Evolutionary conservation across 2,888 invertebrate genomes (phyloP), one percentile per base, ranked within the genome.

Genomic region (Rotaria macrura): DNA sequence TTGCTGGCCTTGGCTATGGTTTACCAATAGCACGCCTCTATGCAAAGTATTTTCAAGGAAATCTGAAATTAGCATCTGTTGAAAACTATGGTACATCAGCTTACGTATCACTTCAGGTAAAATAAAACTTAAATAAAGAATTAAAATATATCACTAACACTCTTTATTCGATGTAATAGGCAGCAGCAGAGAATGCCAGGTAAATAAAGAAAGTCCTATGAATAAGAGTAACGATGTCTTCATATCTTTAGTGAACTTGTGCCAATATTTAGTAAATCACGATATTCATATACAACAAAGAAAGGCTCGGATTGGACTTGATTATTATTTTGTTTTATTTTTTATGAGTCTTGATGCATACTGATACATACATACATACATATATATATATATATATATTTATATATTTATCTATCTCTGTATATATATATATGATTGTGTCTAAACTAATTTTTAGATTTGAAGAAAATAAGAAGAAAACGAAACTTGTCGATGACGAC

Each of bases 71-170:
- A 20, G 93, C 95, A 88, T 96, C 98, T 1, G 95, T 95, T 90
- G 98, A 99, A 90, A 98, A 99, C 0, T 94, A 94, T 90, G 99
- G 99, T 54, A 98, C 98, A 0, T 98, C 99, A 90, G 96, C 98
- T 17, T 94, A 96, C 85, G 94, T 99, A 87, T 98, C 96, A 91
- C 92, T 99, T 89, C 99, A 98, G 94, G 43, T 79, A 43, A 40
- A 14, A 23, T n/a, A 20, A 38, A 20, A 38, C 20, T 20, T 12
- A 9, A 23, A 20, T 17, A 3, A 23, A 9, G 38, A 38, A 7
- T 23, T 2, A 2, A 38, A 2, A 65, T 34, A 65, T 5, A 34
- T 38, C 17, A 17, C 4, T 34, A 43, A 49, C 47, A 47, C 17
- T 38, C 7, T 38, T 72, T 38, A 1, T 72, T 72, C n/a, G 38